Percentiles rank a stretch among this genome's conserved stretches.
Evolutionary conservation across 2,797 vertebrate species (phyloP).

Genomic region (Naso thynnoides): DNA sequence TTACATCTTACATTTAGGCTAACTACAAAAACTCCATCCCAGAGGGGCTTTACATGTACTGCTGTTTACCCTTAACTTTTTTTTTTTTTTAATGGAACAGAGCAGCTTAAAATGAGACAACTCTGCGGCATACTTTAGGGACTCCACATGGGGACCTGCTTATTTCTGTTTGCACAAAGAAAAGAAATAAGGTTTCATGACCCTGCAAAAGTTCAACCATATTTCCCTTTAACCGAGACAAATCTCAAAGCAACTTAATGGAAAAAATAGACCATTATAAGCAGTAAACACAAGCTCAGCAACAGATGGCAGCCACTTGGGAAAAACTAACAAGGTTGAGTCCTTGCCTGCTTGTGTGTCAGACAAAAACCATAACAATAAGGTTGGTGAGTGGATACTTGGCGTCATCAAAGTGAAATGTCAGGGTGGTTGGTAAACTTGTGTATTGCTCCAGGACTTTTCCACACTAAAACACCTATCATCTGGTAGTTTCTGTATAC

Average conservation of each 20-base stretch:
- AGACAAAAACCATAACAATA: conserved; percentile 29
- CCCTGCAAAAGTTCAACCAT: not conserved
- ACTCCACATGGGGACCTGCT: conserved; percentile 1
- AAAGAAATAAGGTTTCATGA: conserved; percentile 3
- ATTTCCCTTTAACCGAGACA: not conserved
- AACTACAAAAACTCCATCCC: no score
- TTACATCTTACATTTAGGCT: no score
- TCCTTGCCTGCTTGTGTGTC: conserved; percentile 2
- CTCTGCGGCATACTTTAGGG: conserved; percentile 1
- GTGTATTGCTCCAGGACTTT: conserved; percentile 1
- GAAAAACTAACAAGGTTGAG: conserved; percentile 8
- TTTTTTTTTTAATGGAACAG: not conserved
- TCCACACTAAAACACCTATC: conserved; percentile 3
- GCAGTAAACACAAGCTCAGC: not conserved
- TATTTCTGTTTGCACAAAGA: conserved; percentile 2
- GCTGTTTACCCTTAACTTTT: not conserved
- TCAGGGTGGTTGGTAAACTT: conserved; percentile 12
- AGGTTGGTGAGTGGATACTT: conserved; percentile 26
- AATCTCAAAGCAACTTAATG: not conserved
- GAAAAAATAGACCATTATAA: not conserved
- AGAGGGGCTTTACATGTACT: not conserved
- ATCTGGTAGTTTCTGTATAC: conserved; percentile 11
- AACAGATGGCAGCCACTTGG: conserved; percentile 17
- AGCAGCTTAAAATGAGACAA: not conserved
- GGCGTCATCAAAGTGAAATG: conserved; percentile 22